Base-by-base conservation (phyloP, 2,113 vertebrate species). In the Notarius quadriscutis region DNA sequence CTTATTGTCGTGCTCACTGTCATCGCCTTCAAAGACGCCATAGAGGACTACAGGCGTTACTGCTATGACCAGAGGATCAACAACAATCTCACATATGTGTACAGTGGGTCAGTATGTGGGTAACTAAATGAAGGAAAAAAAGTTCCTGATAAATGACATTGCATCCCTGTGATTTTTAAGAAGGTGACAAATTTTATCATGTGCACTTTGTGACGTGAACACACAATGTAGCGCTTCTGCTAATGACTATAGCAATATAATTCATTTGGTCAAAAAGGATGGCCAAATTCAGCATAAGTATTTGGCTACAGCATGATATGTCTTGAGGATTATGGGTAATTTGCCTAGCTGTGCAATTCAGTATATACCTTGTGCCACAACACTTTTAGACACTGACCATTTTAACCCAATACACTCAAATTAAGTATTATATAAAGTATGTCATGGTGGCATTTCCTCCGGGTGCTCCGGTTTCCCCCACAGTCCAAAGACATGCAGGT, bases 21-120 rank as follows among this genome's bases (percentile, higher is more conserved):
- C 75, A 99, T 98, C 14, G 98, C 96, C 63, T 92, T 99, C 85
- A 99, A 99, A 92, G 98, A 99, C 71, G 98, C 96, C 58, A 91
- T 99, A 89, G 98, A 99, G 89, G 98, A 99, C 92, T 99, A 97
- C 90, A 95, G 96, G 5, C 97, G 97, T 75, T 98, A 99, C 91
- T 93, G 96, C 91, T 96, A 96, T 41, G 98, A 99, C 93, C 97
- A 96, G 90, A 96, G 92, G 88, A 96, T 99, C 92, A 99, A 99
- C 93, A 97, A 97, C 86, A 95, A 96, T 72, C 8, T 95, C 67
- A 97, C 95, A 25, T 94, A 89, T 71, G 96, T 98, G 8, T 99
- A 97, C 84, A 96, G 94, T 88, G 92, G 96, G 98, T 99, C 88
- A 97, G 97, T 93, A 7, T 81, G 22, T 60, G 18, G 78, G 55